These are phyloP conservation scores for Neolamprologus ventralis DNA, from an alignment of 2,113 vertebrate genomes.

Conservation along the genomic window DNA sequence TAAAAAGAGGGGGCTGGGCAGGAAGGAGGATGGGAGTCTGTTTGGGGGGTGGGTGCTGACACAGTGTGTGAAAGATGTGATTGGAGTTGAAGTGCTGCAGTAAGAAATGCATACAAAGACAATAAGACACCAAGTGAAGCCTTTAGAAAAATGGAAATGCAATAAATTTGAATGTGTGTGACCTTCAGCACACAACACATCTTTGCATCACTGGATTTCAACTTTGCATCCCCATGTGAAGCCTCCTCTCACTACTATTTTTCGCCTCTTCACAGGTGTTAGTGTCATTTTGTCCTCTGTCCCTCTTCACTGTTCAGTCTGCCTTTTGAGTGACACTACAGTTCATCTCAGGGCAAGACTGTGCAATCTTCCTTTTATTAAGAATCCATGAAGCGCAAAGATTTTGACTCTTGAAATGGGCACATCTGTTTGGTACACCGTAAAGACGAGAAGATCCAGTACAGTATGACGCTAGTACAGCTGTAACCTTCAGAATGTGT, in stretches of 20 bases:
- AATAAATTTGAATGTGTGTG: neutral
- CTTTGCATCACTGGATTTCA: neutral
- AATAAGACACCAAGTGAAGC: neutral
- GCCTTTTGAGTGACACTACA: neutral
- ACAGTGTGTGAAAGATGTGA: slow-evolving; percentile 15
- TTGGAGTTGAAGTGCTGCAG: slow-evolving; percentile 35
- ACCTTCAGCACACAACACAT: neutral
- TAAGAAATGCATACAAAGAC: neutral
- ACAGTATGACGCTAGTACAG: neutral
- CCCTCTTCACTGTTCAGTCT: neutral
- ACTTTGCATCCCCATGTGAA: neutral
- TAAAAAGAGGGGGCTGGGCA: slow-evolving; percentile 69
- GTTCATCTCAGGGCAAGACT: neutral
- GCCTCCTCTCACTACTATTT: neutral
- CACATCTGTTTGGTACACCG: neutral
- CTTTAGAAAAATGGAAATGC: neutral
- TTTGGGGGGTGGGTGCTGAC: neutral
- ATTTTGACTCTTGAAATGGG: neutral
- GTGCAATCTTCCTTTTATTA: slow-evolving; percentile 5
- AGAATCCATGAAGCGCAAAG: slow-evolving; percentile 3
- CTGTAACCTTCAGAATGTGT: neutral
- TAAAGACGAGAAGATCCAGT: neutral
- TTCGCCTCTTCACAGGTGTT: neutral
- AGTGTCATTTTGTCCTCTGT: neutral
- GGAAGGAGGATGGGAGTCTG: slow-evolving; percentile 19